Conservation (phyloP, 2,797 vertebrate genomes). For the Melanotaenia parkinsoni region DNA sequence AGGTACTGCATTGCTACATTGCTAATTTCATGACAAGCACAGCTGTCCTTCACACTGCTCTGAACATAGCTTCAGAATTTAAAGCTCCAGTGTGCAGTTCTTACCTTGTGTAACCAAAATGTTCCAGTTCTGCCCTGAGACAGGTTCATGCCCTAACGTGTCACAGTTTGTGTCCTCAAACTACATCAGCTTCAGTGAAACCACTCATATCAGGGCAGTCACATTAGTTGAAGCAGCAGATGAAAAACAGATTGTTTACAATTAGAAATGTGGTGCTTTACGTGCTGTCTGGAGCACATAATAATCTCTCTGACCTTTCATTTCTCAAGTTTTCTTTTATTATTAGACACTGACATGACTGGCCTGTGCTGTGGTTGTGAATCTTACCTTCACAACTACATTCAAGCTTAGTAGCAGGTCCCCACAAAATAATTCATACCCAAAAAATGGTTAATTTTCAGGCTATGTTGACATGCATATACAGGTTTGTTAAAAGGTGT, state of each 20-base stretch:
- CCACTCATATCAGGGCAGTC: slow-evolving; percentile 1
- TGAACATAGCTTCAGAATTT: slow-evolving; percentile 21
- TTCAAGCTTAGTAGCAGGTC: slow-evolving; percentile 1
- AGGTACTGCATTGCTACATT: slow-evolving; percentile 15
- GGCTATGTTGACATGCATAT: background rate
- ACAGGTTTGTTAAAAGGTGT: background rate
- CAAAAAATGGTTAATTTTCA: slow-evolving; percentile 10
- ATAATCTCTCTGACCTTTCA: background rate
- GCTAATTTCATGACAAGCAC: slow-evolving; percentile 46
- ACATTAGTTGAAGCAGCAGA: background rate
- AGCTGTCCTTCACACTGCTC: slow-evolving; percentile 33
- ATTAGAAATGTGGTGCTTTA: background rate
- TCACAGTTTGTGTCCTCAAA: slow-evolving; percentile 11
- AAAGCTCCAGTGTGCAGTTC: slow-evolving; percentile 22
- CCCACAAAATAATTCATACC: background rate
- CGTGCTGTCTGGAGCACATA: background rate
- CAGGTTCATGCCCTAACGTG: slow-evolving; percentile 8
- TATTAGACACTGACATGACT: background rate
- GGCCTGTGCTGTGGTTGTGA: background rate
- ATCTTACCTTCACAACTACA: background rate
- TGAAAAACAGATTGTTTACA: no score
- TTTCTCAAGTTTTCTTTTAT: background rate
- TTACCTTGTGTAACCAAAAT: background rate
- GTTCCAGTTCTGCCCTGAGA: background rate
- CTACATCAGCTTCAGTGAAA: background rate